These are phyloP conservation scores for Dendrocincla tyrannina DNA, from an alignment of 2,797 vertebrate genomes.

Conservation along the genomic window DNA sequence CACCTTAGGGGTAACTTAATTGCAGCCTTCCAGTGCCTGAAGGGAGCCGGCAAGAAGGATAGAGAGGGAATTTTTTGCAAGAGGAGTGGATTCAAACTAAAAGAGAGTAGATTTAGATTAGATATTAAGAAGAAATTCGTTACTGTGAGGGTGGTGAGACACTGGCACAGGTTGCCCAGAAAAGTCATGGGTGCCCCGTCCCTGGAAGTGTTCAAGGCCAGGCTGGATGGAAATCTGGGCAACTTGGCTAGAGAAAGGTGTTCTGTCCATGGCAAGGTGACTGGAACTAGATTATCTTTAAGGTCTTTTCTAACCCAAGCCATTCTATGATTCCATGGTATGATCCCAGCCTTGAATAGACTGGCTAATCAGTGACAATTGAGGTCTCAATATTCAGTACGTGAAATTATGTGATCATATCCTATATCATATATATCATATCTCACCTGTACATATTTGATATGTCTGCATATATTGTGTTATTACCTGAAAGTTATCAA, in stretches of 20 bases:
- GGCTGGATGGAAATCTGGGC: not conserved
- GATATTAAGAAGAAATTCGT: not conserved
- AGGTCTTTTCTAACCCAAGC: not conserved
- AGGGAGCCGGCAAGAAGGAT: not conserved
- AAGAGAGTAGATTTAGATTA: not conserved
- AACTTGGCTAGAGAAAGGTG: not conserved
- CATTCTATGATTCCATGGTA: not conserved
- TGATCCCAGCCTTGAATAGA: not conserved
- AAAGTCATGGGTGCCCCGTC: not conserved
- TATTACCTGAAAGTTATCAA: not conserved
- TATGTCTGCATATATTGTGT: not conserved
- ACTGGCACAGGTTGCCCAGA: not conserved
- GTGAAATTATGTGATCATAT: not conserved
- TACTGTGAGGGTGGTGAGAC: not conserved
- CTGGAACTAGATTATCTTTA: not conserved
- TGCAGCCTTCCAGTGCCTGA: not conserved
- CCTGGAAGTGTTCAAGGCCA: not conserved
- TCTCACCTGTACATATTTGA: not conserved
- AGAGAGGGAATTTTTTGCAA: not conserved
- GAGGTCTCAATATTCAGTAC: not conserved
- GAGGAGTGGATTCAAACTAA: not conserved
- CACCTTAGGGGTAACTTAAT: not conserved
- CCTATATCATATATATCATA: not conserved
- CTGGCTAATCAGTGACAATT: not conserved
- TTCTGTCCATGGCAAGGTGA: too few relatives aligned